Conservation (phyloP, 2,113 vertebrate genomes). For the Pampusana beccarii region DNA sequence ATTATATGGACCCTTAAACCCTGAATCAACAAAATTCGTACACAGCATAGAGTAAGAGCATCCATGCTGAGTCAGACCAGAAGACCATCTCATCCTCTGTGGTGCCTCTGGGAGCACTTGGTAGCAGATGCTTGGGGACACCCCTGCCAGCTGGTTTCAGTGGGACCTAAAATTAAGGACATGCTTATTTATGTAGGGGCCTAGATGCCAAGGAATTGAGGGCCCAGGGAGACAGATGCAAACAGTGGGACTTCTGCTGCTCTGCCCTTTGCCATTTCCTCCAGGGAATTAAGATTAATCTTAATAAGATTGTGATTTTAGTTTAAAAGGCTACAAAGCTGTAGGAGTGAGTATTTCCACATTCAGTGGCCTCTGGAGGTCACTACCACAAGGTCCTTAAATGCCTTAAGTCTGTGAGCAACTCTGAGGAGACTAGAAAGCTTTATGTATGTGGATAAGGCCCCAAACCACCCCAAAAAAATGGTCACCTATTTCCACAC, state of each 20-base stretch:
- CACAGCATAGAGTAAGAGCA: neutral
- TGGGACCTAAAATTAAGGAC: neutral
- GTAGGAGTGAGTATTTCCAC: neutral
- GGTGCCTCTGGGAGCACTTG: rapidly evolving
- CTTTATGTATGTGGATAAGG: neutral
- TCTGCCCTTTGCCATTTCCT: neutral
- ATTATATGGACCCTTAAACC: neutral
- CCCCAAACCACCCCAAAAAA: neutral
- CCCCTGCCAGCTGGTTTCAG: neutral
- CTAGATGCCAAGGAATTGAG: neutral
- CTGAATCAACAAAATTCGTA: neutral
- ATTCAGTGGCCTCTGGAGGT: rapidly evolving
- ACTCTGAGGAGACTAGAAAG: neutral
- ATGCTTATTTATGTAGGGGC: neutral
- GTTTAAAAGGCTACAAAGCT: neutral
- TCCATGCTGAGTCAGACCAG: neutral
- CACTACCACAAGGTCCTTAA: neutral
- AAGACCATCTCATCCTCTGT: neutral
- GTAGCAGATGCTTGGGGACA: neutral
- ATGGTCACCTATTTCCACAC: neutral
- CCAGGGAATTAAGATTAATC: neutral
- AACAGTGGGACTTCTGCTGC: neutral
- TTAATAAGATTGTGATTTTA: neutral
- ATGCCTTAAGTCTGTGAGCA: neutral
- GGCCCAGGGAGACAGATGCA: neutral